phyloP scores from a whole-genome alignment of 2,888 invertebrate genomes.

The Erynnis tages region DNA sequence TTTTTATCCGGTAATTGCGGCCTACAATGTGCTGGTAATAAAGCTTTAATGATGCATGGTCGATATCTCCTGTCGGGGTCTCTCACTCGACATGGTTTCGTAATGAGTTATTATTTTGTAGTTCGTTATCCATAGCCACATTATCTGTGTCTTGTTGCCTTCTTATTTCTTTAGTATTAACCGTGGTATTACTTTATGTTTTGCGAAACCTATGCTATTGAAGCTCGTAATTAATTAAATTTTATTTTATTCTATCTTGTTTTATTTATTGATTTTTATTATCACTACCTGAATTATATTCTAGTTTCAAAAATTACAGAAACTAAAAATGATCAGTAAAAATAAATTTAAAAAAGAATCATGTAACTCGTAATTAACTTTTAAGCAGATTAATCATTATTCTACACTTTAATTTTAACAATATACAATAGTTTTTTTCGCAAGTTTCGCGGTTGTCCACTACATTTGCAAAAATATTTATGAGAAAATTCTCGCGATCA shows the following conservation, averaged over 20 bases:
- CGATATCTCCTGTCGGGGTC: conserved; percentile 26
- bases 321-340: too few relatives aligned
- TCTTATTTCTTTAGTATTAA: conserved; percentile 10
- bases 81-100: conserved; percentile 25
- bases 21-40: conserved; percentile 28
- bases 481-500: too few relatives aligned
- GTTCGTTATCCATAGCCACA: conserved; percentile 25
- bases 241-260: background rate
- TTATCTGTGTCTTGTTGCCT: conserved; percentile 18
- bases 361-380: too few relatives aligned
- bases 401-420: too few relatives aligned
- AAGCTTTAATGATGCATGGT: conserved; percentile 28
- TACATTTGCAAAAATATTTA: too few relatives aligned
- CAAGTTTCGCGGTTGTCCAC: too few relatives aligned
- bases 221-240: too few relatives aligned
- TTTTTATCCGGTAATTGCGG: conserved; percentile 25
- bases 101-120: conserved; percentile 29
- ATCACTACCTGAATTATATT: too few relatives aligned
- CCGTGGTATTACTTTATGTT: conserved; percentile 1
- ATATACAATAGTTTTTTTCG: too few relatives aligned
- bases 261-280: background rate
- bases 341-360: too few relatives aligned
- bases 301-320: too few relatives aligned
- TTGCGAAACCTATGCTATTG: background rate
- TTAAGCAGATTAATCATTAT: too few relatives aligned